A percentile compares a stretch with the other conserved stretches of the same genome.
phyloP scores from a whole-genome alignment of 2,797 vertebrate genomes.

The Eremophila alpestris region DNA sequence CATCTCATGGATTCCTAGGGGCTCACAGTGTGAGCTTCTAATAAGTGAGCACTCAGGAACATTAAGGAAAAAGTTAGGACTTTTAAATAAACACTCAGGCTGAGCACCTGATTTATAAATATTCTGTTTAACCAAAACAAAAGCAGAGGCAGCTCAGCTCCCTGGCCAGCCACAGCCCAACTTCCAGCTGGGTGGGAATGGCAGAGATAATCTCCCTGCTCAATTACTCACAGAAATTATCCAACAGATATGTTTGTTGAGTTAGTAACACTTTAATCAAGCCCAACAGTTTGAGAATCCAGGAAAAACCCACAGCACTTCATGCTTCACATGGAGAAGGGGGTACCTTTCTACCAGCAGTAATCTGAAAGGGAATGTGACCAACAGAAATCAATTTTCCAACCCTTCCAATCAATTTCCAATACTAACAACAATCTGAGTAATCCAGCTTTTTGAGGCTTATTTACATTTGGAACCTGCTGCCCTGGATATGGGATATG shows the following conservation, averaged over 20 bases:
- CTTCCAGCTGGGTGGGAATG: background rate
- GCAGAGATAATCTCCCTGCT: background rate
- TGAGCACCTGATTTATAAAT: background rate
- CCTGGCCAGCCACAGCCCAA: background rate
- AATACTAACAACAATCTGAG: background rate
- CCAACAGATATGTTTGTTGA: background rate
- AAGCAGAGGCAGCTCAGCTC: background rate
- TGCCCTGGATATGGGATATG: background rate
- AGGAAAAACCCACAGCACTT: background rate
- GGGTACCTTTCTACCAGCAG: background rate
- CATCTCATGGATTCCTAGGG: background rate
- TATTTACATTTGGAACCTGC: background rate
- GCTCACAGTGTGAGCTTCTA: constrained; percentile 14
- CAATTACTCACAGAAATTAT: background rate
- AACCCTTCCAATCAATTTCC: background rate
- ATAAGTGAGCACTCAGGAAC: constrained; percentile 7
- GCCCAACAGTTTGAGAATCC: background rate
- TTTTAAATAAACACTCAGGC: background rate
- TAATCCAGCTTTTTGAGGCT: background rate
- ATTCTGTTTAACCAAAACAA: background rate
- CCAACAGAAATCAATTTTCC: background rate
- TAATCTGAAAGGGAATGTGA: background rate
- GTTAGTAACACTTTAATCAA: background rate
- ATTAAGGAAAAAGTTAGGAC: background rate
- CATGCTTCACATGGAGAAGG: background rate